Base-by-base conservation (phyloP, 92 coral and sea anemone genomes). In the Siderastrea siderea region DNA sequence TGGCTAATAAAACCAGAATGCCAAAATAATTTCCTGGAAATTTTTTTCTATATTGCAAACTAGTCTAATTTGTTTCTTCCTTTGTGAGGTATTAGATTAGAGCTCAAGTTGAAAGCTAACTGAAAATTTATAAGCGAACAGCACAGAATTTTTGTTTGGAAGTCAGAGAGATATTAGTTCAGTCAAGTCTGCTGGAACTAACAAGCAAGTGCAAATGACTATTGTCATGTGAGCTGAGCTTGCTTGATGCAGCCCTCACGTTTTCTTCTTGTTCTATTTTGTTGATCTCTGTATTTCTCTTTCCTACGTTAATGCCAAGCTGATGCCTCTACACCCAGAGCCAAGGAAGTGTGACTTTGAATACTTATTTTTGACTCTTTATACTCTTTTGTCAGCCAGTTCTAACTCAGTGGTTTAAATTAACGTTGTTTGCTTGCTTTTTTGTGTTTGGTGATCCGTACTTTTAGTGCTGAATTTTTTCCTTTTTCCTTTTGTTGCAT, bases 361-460 rank as follows among this genome's bases (percentile, higher is more conserved):
- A 57, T 59, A 77, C 65, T 74, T 14, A 52, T 17, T 77, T 71
- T 65, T 55, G 15, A 38, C 12, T 58, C 68, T 61, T 55, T 66
- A 66, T 74, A 78, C 15, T 66, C 46, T 47, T n/a, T 70, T 60
- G 85, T 74, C 87, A 74, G 87, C 87, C 87, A 84, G 87, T 84
- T 84, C 87, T 84, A 84, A 74, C 17, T 47, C 60, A 16, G 59
- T 63, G 4, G 7, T 58, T 57, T 50, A 17, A 26, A 26, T 26
- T 26, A 51, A 51, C 0, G 58, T 74, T 77, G 8, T 60, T 47
- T 77, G 47, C 52, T 47, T 47, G 70, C 26, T 5, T 63, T 48
- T 2, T 59, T 77, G 14, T 43, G 61, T 49, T 79, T 66, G 73
- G 71, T 50, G 11, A 6, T 54, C 47, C 10, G 52, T 44, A 47